Evolutionary conservation across 1,140 invertebrate genomes (phyloP), one percentile per base, ranked within the genome.

Genomic region (Lordiphosa collinella): DNA sequence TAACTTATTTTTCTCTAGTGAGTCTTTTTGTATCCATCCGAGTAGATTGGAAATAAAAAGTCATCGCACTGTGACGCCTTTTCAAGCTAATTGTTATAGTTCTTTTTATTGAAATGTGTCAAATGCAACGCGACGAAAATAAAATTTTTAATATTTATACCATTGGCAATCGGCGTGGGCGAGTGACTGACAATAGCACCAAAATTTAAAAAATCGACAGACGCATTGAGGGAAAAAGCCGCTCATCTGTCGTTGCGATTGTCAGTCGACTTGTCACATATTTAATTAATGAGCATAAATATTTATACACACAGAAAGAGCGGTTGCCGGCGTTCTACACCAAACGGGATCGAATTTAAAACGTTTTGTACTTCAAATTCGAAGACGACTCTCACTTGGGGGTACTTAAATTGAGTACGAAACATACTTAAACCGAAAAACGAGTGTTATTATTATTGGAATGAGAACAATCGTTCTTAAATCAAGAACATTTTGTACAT

Each of bases 21-120:
- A 7, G 3, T 25, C 22, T 6, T 6, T 7, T 4, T 25, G 0
- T 9, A 14, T 37, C 25, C 49, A 53, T 44, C 57, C 32, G 64
- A 54, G 58, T 13, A 47, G 16, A 31, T 31, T 9, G 2, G 3
- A 18, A 18, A 64, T 49, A 64, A 68, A 68, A 64, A 50, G 13
- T 14, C 54, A 58, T 25, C 25, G 3, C 22, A 7, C 1, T 56
- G 58, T 22, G 22, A 8, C 31, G 44, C 59, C 62, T 60, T 65
- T 70, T 61, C 66, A 70, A 55, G 49, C 59, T 68, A 58, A 64
- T 18, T 18, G 18, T 18, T n/a, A n/a, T n/a, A 69, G 60, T 69
- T 65, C 62, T 69, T 58, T 71, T 74, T 72, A 71, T 61, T 68
- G 57, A 74, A 72, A 67, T 72, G 58, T 71, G 63, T 74, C 70